Evolutionary conservation across 2,797 vertebrate species (phyloP), one percentile per base, ranked within the genome.

Genomic region (Botia almorhae): DNA sequence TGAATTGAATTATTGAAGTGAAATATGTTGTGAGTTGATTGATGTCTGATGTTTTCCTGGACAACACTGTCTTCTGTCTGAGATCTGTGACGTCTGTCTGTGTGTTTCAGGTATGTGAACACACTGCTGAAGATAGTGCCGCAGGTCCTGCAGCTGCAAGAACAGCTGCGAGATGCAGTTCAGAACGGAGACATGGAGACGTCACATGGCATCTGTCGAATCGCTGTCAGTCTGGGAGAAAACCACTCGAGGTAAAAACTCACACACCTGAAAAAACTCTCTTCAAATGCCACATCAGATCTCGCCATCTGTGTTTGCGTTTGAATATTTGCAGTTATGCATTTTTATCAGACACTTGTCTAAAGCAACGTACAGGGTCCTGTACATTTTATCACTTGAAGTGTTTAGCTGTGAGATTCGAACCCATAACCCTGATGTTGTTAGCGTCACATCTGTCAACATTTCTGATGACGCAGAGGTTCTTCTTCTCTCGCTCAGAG

Each of bases 171-270:
- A 84, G 98, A 98, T 82, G 97, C 98, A 0, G 95, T 98, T 33
- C 97, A 99, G 91, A 98, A 94, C 0, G 97, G 98, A 88, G 98
- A 99, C 93, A 99, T 99, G 95, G 98, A 99, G 90, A 98, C 97
- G 0, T 99, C 97, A 0, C 98, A 99, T 0, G 98, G 98, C 55
- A 98, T 99, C 92, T 99, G 98, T 86, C 95, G 98, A 69, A 97
- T 99, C 0, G 95, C 95, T 0, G 97, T 99, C 84, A 96, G 98
- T 46, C 74, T 99, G 69, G 98, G 98, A 86, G 97, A 99, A 86
- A 99, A 98, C 92, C 98, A 99, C 85, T 98, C 98, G 43, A 95
- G 97, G 98, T 99, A 89, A 82, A 67, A 64, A 65, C 14, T n/a
- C 11, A 13, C 56, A 3, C 56, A 29, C n/a, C 33, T 33, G 33